Base-by-base conservation (phyloP, 2,888 invertebrate species). In the Leucophora obtusa region DNA sequence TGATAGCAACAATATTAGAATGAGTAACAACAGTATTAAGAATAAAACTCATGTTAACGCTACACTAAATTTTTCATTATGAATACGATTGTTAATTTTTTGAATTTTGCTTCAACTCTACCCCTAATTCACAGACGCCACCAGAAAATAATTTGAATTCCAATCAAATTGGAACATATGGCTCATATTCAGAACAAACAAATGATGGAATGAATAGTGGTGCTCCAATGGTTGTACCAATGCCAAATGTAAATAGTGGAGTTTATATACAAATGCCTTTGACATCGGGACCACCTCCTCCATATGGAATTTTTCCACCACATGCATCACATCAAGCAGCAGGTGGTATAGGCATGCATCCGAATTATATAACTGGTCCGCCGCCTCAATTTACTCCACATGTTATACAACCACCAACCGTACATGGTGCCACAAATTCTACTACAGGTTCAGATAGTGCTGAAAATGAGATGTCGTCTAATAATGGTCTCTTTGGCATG, bases 251-350 rank as follows among this genome's bases (percentile, higher is more conserved):
- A 1, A 3, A 83, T 5, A 76, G 83, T 9, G 82, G 84, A 17
- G 80, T 86, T 43, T 85, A 79, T 33, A 82, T 85, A 60, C 85
- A 83, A 2, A 77, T 85, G 80, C 83, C 83, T 50, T 83, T 86
- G 65, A 62, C 71, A 10, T 11, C 79, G 11, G 76, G 65, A 8
- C 80, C 74, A 56, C 65, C 82, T 17, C 72, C 80, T 7, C 78
- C 84, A 1, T 86, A 84, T 74, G 84, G 86, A 11, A 79, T 87
- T n/a, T 86, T 84, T 80, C 66, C 85, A 47, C 66, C 84, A n/a
- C 83, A 84, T 54, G 83, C 83, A 33, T 66, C 77, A 6, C 75
- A 83, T 60, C 84, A 83, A 24, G 28, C 84, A 58, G 24, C 83
- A 47, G 70, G 79, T 3, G 35, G 28, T 28, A 28, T 68, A 18